Evolutionary conservation across 2,113 vertebrate genomes (phyloP).

Genomic region (Vidua macroura): DNA sequence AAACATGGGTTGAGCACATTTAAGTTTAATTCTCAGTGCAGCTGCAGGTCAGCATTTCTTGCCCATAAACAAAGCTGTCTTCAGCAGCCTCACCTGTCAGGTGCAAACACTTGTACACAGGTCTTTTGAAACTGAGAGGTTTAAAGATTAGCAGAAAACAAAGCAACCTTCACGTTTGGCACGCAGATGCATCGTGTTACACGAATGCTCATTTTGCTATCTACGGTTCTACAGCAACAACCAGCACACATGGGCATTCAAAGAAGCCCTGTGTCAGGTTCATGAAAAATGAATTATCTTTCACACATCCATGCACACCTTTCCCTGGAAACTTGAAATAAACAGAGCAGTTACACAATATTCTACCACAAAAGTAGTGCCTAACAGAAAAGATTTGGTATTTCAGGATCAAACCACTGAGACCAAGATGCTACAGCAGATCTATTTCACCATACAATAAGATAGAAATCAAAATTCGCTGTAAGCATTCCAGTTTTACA

Average conservation of each 20-base stretch:
- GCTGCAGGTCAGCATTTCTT: background rate
- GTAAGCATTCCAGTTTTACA: background rate
- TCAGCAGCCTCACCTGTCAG: background rate
- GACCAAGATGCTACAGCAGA: background rate
- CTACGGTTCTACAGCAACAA: background rate
- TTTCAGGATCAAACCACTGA: background rate
- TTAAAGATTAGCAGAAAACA: background rate
- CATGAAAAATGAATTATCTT: background rate
- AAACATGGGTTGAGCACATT: background rate
- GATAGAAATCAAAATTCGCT: background rate
- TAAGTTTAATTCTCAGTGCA: background rate
- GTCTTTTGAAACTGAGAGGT: background rate
- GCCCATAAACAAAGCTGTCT: background rate
- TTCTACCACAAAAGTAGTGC: background rate
- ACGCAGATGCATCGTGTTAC: rapidly evolving
- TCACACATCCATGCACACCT: background rate
- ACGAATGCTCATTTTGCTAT: background rate
- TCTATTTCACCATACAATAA: background rate
- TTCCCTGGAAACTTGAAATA: background rate
- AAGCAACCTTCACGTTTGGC: background rate
- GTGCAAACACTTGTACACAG: background rate
- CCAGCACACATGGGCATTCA: background rate
- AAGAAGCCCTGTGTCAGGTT: background rate
- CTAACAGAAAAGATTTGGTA: background rate
- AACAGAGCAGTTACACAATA: background rate